phyloP scores from a whole-genome alignment of 1,140 invertebrate species.

The Ladona fulva region DNA sequence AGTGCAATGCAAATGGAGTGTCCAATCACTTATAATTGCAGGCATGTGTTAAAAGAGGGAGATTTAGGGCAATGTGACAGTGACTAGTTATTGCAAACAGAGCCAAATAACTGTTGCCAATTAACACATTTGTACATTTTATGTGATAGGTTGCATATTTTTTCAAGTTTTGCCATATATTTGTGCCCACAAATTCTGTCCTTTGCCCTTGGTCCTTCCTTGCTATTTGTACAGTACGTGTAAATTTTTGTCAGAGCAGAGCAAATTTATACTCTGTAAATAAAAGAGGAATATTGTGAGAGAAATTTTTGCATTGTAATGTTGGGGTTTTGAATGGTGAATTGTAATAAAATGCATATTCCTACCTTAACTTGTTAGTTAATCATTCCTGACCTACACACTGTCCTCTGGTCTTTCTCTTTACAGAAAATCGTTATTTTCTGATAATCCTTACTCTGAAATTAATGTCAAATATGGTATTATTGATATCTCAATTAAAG shows the following conservation, averaged over 20 bases:
- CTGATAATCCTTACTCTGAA: no score
- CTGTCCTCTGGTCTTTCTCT: no score
- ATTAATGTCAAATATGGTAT: no score
- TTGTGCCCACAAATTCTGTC: not conserved
- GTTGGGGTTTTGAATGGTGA: not conserved
- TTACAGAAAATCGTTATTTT: no score
- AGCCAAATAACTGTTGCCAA: not conserved
- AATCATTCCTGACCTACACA: no score
- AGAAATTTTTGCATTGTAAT: conserved; percentile 3
- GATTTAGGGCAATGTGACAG: not conserved
- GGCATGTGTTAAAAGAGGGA: not conserved
- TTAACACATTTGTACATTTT: not conserved
- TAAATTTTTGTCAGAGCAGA: not conserved
- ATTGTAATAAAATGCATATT: conserved; percentile 5
- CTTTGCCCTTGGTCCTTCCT: not conserved
- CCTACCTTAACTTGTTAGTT: not conserved
- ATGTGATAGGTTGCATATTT: not conserved
- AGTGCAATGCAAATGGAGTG: not conserved
- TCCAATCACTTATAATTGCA: not conserved
- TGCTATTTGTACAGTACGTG: not conserved
- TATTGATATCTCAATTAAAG: no score
- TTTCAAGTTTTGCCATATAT: not conserved
- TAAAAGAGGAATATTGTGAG: not conserved
- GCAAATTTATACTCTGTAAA: not conserved
- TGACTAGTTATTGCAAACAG: not conserved